Base-by-base conservation (phyloP, 2,888 invertebrate genomes). In the Marronus borbonicus region DNA sequence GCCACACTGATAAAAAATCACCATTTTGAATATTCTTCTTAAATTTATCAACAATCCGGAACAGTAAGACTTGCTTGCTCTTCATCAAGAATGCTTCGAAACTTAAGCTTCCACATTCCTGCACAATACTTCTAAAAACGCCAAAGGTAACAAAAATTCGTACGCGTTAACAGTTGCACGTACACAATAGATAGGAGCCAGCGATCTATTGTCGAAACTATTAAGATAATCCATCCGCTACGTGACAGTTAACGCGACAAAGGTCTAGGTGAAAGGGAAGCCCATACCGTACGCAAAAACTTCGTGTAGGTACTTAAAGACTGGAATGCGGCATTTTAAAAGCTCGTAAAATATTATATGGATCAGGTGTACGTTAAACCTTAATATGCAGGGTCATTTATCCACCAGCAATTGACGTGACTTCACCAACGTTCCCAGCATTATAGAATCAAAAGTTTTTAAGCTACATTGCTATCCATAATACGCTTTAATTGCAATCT, bases 291-390 rank as follows among this genome's bases (percentile, higher is more conserved):
- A 52, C 17, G 17, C 52, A 52, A n/a, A n/a, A n/a, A 14, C 52
- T n/a, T n/a, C 52, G 14, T 17, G 60, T 60, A 60, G 60, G 60
- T 60, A 60, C 60, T 24, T 60, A 60, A 8, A 1, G 20, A 60
- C 20, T 44, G 70, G 70, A 70, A 70, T 70, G 70, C 58, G 20
- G 58, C 58, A 58, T 20, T 58, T 70, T 58, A 55, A 70, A 17
- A 36, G 31, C 5, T 31, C 70, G 55, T 70, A 70, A 70, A 70
- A 70, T 58, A 70, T 70, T 58, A 70, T 70, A 55, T 70, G 36
- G 70, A 36, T 58, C 70, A 70, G 58, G 55, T 70, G 36, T 44
- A 44, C 20, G 55, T 58, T 36, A 70, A 12, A 49, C 49, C 49
- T 68, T 68, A 44, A 2, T 12, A 49, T 44, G 49, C 14, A 66